These are phyloP conservation scores for Gambusia yucatana DNA, from an alignment of 2,797 vertebrate genomes.

Conservation along the genomic window DNA sequence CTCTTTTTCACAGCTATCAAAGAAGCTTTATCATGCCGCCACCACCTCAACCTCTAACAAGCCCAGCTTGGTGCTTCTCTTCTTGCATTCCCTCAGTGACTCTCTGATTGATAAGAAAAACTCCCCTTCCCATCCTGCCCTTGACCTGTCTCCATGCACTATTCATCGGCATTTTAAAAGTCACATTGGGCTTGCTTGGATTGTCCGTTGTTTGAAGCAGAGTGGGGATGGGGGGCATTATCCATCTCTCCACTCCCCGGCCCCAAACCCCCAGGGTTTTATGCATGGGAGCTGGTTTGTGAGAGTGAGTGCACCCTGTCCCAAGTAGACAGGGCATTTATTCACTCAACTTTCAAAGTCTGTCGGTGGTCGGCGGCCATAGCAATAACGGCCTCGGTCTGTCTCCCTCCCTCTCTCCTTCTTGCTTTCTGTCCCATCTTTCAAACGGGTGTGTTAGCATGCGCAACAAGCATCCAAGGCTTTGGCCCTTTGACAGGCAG, in stretches of 20 bases:
- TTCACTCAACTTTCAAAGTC: constrained; percentile 79
- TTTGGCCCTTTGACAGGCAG: constrained; percentile 75
- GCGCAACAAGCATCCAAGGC: constrained; percentile 74
- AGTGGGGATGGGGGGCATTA: constrained; percentile 59
- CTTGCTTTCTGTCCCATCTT: constrained; percentile 57
- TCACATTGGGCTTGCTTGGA: constrained; percentile 78
- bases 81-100: constrained; percentile 66
- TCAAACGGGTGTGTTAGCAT: constrained; percentile 69
- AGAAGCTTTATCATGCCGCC: constrained; percentile 58
- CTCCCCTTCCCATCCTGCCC: constrained; percentile 72
- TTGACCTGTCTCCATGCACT: constrained; percentile 81
- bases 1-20: constrained; percentile 72
- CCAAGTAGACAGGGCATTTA: constrained; percentile 79
- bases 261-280: constrained; percentile 74
- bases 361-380: constrained; percentile 71
- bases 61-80: constrained; percentile 67
- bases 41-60: constrained; percentile 28
- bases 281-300: constrained; percentile 76
- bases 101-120: constrained; percentile 83
- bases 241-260: constrained; percentile 76
- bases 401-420: constrained; percentile 49
- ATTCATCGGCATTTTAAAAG: constrained; percentile 82
- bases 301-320: constrained; percentile 77
- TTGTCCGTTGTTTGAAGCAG: constrained; percentile 74
- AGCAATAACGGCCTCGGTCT: constrained; percentile 64